These are phyloP conservation scores for Proteles cristata DNA, from an alignment of 2,113 vertebrate species.

Conservation along the genomic window DNA sequence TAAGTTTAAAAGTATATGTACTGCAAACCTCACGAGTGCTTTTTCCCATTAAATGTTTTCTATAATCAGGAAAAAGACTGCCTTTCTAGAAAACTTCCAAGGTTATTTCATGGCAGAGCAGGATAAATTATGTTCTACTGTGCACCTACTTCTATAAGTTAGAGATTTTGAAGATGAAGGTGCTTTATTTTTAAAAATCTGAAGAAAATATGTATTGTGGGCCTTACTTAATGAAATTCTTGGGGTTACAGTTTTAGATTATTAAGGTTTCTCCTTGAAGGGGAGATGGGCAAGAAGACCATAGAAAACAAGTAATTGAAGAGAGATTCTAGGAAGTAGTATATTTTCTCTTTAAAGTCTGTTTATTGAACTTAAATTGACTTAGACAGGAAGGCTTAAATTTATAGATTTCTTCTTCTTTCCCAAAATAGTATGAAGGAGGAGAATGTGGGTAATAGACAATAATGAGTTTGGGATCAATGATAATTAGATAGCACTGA, in stretches of 20 bases:
- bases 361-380: constrained; percentile 39
- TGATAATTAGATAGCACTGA: not conserved
- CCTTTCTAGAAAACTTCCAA: constrained; percentile 20
- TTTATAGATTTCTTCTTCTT: not conserved
- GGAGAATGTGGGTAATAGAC: not conserved
- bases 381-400: not conserved
- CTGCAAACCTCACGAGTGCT: not conserved
- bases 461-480: not conserved
- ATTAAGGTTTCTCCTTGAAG: not conserved
- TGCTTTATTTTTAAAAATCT: not conserved
- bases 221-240: not conserved
- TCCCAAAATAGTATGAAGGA: not conserved
- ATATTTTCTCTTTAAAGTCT: constrained; percentile 25
- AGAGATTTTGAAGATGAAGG: constrained; percentile 38
- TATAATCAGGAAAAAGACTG: not conserved
- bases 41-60: constrained; percentile 47
- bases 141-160: constrained; percentile 19
- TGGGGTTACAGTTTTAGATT: not conserved
- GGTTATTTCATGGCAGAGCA: not conserved
- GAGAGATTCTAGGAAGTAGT: not conserved
- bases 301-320: not conserved
- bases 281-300: not conserved
- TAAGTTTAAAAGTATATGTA: constrained; percentile 42
- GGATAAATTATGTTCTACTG: constrained; percentile 11
- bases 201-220: not conserved